Conservation (phyloP, 2,888 invertebrate genomes). For the Omphaloscelis lunosa region DNA sequence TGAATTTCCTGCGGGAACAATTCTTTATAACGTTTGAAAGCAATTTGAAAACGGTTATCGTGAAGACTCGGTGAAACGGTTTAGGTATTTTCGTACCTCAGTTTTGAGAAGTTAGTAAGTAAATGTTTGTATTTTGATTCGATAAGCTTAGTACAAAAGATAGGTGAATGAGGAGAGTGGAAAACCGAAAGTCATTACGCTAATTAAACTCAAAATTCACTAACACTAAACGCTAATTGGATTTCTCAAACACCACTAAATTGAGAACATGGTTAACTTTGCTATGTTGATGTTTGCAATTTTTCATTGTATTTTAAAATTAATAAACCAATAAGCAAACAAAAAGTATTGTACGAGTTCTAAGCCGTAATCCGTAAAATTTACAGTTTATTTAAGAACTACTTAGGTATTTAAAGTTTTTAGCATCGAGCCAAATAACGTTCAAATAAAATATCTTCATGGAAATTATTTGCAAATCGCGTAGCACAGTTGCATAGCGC, state of each 20-base stretch:
- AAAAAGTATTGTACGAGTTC: not conserved
- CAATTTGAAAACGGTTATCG: conserved; percentile 59
- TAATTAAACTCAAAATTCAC: not conserved
- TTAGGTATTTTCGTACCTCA: not conserved
- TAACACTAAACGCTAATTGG: no score
- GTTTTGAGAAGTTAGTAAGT: not conserved
- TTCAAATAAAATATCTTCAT: not conserved
- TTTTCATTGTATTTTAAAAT: not conserved
- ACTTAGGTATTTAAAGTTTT: not conserved
- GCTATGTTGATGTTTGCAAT: not conserved
- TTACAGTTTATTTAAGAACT: not conserved
- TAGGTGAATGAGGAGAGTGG: not conserved
- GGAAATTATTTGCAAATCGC: no score
- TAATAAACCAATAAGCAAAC: not conserved
- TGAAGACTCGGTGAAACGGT: not conserved
- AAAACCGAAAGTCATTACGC: not conserved
- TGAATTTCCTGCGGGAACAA: conserved; percentile 53
- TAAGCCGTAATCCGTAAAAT: not conserved
- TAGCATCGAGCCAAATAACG: not conserved
- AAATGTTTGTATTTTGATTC: not conserved
- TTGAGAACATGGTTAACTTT: not conserved
- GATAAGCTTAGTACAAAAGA: not conserved
- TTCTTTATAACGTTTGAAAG: conserved; percentile 58
- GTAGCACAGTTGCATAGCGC: no score
- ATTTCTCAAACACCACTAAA: not conserved